Evolutionary conservation across 2,113 vertebrate species (phyloP), one percentile per base, ranked within the genome.

Genomic region (Nyctereutes procyonoides): DNA sequence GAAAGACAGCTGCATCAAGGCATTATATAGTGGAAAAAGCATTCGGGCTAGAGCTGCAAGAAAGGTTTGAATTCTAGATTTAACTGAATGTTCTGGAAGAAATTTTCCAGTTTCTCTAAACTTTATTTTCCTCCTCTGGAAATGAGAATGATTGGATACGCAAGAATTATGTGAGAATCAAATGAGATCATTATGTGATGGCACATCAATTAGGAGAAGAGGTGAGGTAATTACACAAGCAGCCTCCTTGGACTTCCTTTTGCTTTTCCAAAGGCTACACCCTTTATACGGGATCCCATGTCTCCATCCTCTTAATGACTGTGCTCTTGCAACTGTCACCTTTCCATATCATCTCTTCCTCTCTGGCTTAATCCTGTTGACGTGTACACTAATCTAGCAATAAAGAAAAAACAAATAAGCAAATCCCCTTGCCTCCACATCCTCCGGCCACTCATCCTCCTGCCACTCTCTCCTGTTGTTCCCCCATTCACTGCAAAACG

Each of bases 71-170:
- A 86, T 89, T 95, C 65, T 81, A 67, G 14, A 26, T 69, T 79
- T 83, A 77, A 79, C 55, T 69, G 19, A 15, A 26, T 76, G 24
- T 73, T 84, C 13, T 88, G 77, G 67, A 84, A 89, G 43, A 94
- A 96, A 88, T 90, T 83, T 82, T 62, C 5, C 77, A 82, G 56
- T 4, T 20, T 95, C 60, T 90, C 28, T 71, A 58, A 88, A 74
- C 24, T 43, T 90, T 62, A 87, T 81, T 86, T 84, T 67, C 58
- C 43, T 94, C 30, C 20, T 84, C 82, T 19, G n/a, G 73, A 94
- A 85, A 55, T 80, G 62, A 4, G 48, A 55, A 90, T 93, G 32
- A 30, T 43, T 15, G 20, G 10, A 81, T 87, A 63, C 43, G 38
- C 20, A 8, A 48, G 4, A 74, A 74, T 58, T 56, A 19, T 26